Evolutionary conservation across 1,140 invertebrate genomes (phyloP).

Genomic region (Drosophila tristis): DNA sequence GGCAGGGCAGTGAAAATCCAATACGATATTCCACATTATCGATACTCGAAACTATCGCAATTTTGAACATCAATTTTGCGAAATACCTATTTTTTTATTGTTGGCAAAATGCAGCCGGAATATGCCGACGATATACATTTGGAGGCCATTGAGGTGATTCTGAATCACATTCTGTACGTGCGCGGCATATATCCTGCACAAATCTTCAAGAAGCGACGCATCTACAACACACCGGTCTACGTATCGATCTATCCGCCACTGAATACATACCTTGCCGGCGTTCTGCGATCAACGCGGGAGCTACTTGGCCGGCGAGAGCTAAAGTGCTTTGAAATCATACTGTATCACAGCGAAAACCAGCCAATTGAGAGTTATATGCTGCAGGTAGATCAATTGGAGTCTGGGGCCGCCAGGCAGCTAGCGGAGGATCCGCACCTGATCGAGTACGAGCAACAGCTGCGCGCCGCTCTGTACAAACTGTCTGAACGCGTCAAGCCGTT

Average conservation of each 20-base stretch:
- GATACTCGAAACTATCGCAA: no score
- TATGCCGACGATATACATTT: slow-evolving; percentile 52
- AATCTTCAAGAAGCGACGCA: slow-evolving; percentile 71
- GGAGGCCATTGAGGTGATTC: slow-evolving; percentile 74
- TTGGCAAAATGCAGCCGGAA: slow-evolving; percentile 51
- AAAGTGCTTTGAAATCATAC: slow-evolving; percentile 54
- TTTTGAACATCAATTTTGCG: no score
- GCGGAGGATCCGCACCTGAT: slow-evolving; percentile 50
- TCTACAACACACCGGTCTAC: slow-evolving; percentile 75
- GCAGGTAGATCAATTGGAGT: slow-evolving; percentile 8
- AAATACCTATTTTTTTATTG: slow-evolving; percentile 2
- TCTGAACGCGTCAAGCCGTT: slow-evolving; percentile 62
- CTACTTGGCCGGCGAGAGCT: slow-evolving; percentile 42
- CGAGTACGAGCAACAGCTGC: slow-evolving; percentile 69
- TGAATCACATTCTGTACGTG: slow-evolving; percentile 75
- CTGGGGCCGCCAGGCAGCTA: slow-evolving; percentile 1
- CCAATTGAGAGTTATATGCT: slow-evolving; percentile 59
- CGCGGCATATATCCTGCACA: slow-evolving; percentile 72
- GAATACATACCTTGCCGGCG: slow-evolving; percentile 65
- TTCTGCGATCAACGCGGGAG: slow-evolving; percentile 53
- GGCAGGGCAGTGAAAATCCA: no score
- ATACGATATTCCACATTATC: no score
- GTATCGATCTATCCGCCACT: slow-evolving; percentile 69
- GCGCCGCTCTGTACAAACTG: slow-evolving; percentile 61
- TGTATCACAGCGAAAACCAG: slow-evolving; percentile 52